Evolutionary conservation across 2,113 vertebrate species (phyloP), one percentile per base, ranked within the genome.

Genomic region (Lepisosteus osseus): DNA sequence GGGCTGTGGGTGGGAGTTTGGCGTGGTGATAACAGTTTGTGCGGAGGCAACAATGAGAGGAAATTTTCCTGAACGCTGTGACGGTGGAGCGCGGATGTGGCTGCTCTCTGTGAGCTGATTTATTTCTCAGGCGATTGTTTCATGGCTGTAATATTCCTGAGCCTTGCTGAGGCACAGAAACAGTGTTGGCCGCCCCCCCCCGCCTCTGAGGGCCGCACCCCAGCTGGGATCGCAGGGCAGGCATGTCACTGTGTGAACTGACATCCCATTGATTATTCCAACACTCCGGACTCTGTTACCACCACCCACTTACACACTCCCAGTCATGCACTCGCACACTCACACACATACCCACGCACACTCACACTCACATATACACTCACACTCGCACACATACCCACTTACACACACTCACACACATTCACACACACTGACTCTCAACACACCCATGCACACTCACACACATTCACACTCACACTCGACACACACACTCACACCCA

Each of bases 11-110:
- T 65, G 57, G 47, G 72, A 66, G 14, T 62, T 70, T 76, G 84
- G 86, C 81, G 80, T 65, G 73, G 86, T 90, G 87, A 86, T 85
- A 83, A 45, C 65, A 72, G n/a, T 42, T 75, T 68, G 69, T 73
- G 55, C 54, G 65, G 79, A 69, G 67, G 29, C 81, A 88, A 92
- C 88, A 92, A 91, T 91, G 85, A 81, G 77, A 90, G 89, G 91
- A 92, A 89, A 84, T 79, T 81, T 77, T 77, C 62, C 77, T 73
- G 61, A 67, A 56, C 66, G 67, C 44, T 14, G 57, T 12, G 56
- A 65, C 69, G 72, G 69, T 74, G 72, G 84, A 66, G 13, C 71
- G 69, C 76, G 71, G 67, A 78, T 72, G 76, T 56, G 1, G 77
- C 68, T 74, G 82, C 43, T 29, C 29, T 29, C 29, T 2, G 29